Percentiles rank a stretch among this genome's conserved stretches.
These are phyloP conservation scores for Phengaris arion DNA, from an alignment of 2,888 invertebrate species.

Conservation along the genomic window DNA sequence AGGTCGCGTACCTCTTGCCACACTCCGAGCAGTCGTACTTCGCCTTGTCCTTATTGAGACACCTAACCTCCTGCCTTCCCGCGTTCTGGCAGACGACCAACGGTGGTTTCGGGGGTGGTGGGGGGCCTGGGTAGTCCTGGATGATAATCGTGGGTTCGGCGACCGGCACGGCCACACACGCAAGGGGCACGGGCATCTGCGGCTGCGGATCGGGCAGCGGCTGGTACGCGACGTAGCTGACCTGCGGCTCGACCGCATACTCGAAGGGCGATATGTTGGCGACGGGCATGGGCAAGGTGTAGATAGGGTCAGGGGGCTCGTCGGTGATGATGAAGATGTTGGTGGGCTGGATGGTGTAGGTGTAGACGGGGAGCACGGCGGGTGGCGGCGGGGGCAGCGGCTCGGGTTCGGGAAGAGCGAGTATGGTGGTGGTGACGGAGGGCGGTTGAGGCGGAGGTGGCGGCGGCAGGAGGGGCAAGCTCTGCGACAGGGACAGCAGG, in stretches of 20 bases:
- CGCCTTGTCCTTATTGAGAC: constrained; percentile 90
- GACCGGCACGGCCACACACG: constrained; percentile 24
- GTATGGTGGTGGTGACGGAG: constrained; percentile 74
- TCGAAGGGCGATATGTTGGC: constrained; percentile 49
- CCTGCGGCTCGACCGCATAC: constrained; percentile 52
- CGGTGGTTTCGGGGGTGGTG: constrained; percentile 29
- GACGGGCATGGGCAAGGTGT: constrained; percentile 55
- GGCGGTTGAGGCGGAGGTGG: constrained; percentile 69
- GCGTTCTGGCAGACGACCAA: background rate
- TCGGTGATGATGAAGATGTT: constrained; percentile 62
- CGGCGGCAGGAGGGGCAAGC: constrained; percentile 86
- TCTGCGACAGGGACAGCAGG: constrained; percentile 86
- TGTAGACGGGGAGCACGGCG: constrained; percentile 69
- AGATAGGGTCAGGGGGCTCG: constrained; percentile 55
- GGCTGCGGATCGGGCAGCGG: constrained; percentile 38
- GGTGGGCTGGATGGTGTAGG: constrained; percentile 83
- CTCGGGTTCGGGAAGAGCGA: constrained; percentile 14
- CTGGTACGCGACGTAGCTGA: constrained; percentile 57
- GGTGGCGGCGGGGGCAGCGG: constrained; percentile 58
- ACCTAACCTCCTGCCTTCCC: constrained; percentile 47
- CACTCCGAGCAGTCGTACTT: constrained; percentile 85
- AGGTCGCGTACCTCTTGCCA: constrained; percentile 94
- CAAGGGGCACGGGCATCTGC: constrained; percentile 28
- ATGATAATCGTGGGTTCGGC: constrained; percentile 25
- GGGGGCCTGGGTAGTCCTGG: constrained; percentile 30